Evolutionary conservation across 1,140 invertebrate species (phyloP), one percentile per base, ranked within the genome.

Genomic region (Battus philenor): DNA sequence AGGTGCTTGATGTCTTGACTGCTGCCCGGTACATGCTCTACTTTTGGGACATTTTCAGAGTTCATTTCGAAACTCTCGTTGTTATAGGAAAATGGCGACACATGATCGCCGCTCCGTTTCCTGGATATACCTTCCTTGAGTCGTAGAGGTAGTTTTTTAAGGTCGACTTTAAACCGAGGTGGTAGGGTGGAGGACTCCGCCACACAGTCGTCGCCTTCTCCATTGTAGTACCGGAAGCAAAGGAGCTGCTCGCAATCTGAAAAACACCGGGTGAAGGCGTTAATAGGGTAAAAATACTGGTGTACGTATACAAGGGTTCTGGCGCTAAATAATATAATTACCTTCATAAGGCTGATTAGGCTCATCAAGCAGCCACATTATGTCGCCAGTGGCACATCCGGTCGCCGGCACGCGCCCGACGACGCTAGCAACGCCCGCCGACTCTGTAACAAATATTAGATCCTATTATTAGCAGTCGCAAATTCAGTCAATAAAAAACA

Each of bases 291-390:
- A 36, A 17, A 36, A 20, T 18, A 20, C 2, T 18, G 12, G 22
- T 36, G 5, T n/a, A 16, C 20, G 9, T 15, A 24, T 9, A 33
- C n/a, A n/a, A n/a, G 16, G 8, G 22, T 38, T n/a, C 2, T 7
- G 12, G 10, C 15, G 13, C 10, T 16, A 34, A 4, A 24, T 20
- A 24, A 22, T 44, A 47, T 24, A 54, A 52, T 76, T 63, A 85
- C 81, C 81, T 85, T 82, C 78, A 73, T 85, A 82, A 66, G 78
- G 79, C 62, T 81, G 81, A 71, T 85, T 86, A 60, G 82, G 86
- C 73, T 86, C 82, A 71, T 86, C 81, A 75, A 86, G 82, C 70
- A 87, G 78, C 83, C 86, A 87, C 86, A 87, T 87, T 74, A 79
- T 82, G 78, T 81, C 68, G 69, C 77, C 81, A 64, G 59, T 74